These are phyloP conservation scores for Stichodactyla mertensii DNA, from an alignment of 64 coral and sea anemone species.

Conservation along the genomic window DNA sequence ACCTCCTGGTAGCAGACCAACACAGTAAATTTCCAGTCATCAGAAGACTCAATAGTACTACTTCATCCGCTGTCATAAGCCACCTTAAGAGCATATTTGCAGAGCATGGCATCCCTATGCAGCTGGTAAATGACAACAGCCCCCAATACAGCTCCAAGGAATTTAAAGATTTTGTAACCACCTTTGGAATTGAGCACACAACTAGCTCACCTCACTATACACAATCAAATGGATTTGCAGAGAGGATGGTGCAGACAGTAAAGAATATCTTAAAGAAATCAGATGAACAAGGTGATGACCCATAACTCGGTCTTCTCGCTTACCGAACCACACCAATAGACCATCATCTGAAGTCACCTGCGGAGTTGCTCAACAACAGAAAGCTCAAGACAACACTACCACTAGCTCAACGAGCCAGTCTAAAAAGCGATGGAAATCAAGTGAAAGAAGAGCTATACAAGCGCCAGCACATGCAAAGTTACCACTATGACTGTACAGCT, in stretches of 20 bases:
- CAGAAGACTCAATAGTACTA: background rate
- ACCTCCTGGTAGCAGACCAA: background rate
- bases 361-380: background rate
- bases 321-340: conserved; percentile 15
- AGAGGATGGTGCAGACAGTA: background rate
- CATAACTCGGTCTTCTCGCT: background rate
- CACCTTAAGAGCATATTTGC: background rate
- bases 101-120: background rate
- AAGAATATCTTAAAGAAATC: conserved; percentile 12
- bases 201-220: background rate
- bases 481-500: too few species aligned
- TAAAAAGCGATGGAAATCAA: background rate
- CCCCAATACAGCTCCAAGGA: background rate
- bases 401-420: background rate
- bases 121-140: background rate
- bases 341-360: conserved; percentile 12
- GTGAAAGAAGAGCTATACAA: too few species aligned
- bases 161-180: background rate
- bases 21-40: background rate
- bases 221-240: background rate
- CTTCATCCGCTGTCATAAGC: too few species aligned
- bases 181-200: conserved; percentile 8
- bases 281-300: background rate
- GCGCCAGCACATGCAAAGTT: too few species aligned
- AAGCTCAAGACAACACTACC: conserved; percentile 8